Evolutionary conservation across 2,797 vertebrate species (phyloP).

Genomic region (Gymnocypris eckloni): DNA sequence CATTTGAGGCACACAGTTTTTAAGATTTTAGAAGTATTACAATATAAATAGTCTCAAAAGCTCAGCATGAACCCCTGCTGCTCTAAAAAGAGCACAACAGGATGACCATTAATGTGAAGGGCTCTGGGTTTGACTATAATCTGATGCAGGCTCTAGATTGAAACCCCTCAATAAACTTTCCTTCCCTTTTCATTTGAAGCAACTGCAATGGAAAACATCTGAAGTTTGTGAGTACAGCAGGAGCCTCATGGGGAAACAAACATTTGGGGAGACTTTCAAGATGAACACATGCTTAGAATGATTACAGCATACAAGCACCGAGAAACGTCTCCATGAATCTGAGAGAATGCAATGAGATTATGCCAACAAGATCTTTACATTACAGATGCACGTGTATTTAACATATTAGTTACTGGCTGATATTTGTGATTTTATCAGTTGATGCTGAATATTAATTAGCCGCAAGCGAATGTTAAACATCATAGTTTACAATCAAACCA

Average conservation of each 20-base stretch:
- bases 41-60: neutral
- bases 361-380: neutral
- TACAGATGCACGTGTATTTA: neutral
- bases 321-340: neutral
- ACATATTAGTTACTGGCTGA: neutral
- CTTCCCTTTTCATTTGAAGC: constrained; percentile 42
- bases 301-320: constrained; percentile 16
- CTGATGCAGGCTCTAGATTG: constrained; percentile 68
- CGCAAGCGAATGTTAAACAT: neutral
- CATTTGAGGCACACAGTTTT: neutral
- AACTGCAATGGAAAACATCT: constrained; percentile 47
- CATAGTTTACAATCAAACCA: neutral
- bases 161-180: constrained; percentile 42
- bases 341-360: neutral
- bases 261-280: constrained; percentile 38
- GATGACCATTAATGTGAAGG: constrained; percentile 35
- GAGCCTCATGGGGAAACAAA: constrained; percentile 40
- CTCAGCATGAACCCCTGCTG: neutral
- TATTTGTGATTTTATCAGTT: neutral
- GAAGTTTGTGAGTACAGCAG: constrained; percentile 38
- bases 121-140: constrained; percentile 70
- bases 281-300: constrained; percentile 34
- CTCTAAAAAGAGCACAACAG: constrained; percentile 15
- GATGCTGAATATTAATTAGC: neutral
- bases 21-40: neutral